Evolutionary conservation across 1,140 invertebrate genomes (phyloP), one percentile per base, ranked within the genome.

Genomic region (Cyclina sinensis): DNA sequence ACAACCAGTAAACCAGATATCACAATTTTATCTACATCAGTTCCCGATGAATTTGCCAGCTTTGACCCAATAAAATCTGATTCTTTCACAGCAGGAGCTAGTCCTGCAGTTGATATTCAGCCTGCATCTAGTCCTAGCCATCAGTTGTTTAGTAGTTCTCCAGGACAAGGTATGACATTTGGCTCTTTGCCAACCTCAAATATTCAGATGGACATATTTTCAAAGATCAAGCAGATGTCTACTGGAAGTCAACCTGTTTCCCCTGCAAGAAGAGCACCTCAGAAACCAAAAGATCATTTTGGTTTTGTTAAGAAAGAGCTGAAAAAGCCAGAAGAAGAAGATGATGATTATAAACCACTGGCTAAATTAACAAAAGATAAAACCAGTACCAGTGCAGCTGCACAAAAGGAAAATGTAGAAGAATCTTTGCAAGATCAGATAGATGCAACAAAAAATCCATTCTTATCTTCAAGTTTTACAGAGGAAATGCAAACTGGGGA

Each of bases 31-130:
- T 48, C 83, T 59, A 76, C 83, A 86, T 74, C 70, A 43, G 74
- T 87, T 27, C 32, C 48, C 0, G 85, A 87, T 79, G 85, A 87
- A 12, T 87, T 87, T 80, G 73, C 74, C 3, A 80, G 85, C 35
- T 87, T 87, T 87, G 85, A 87, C 80, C 85, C 85, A 46, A 87
- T 87, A 59, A 79, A 87, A 70, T 57, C 68, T 54, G 83, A 73
- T 24, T 30, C 35, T 37, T 79, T 30, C 21, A 79, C n/a, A 27
- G 70, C 32, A 74, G 39, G 39, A 0, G 35, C 54, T 54, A 37
- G 21, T 37, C 35, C 16, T 16, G 30, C 65, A 70, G 32, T 70
- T 18, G 37, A 70, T 70, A 70, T 70, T 70, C 65, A 37, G 16
- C 7, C 21, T 27, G 65, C 65, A 1, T 32, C 7, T 70, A 37